Conservation (phyloP, 1,140 invertebrate genomes). For the Ephestia elutella region DNA sequence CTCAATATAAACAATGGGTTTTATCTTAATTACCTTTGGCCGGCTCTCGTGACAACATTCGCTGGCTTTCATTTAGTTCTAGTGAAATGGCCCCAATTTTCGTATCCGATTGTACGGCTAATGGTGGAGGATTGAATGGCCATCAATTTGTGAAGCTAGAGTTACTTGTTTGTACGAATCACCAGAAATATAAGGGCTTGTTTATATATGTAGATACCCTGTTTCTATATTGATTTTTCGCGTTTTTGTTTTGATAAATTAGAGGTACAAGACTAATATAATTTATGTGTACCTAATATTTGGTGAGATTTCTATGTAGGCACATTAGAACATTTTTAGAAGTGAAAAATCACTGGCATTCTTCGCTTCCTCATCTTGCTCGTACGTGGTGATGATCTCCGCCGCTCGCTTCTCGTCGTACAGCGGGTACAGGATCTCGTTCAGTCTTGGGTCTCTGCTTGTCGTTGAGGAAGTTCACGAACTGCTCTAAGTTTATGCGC, state of each 20-base stretch:
- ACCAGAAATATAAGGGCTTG: too few species aligned
- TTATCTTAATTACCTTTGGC: neutral
- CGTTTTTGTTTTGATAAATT: too few species aligned
- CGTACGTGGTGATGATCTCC: constrained; percentile 96
- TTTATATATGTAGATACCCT: too few species aligned
- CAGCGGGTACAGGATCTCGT: constrained; percentile 98
- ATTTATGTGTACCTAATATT: too few species aligned
- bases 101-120: neutral
- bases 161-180: too few species aligned
- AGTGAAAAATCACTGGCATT: constrained; percentile 83
- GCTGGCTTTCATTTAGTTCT: neutral
- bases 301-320: too few species aligned
- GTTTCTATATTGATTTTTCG: too few species aligned
- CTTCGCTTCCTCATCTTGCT: constrained; percentile 87
- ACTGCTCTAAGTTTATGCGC: constrained; percentile 88
- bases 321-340: too few species aligned
- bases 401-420: constrained; percentile 95
- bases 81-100: neutral
- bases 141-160: neutral
- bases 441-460: constrained; percentile 98
- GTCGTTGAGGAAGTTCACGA: constrained; percentile 97
- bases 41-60: neutral
- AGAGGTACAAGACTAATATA: too few species aligned
- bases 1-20: neutral
- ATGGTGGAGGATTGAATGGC: neutral